Base-by-base conservation (phyloP, 1,140 invertebrate genomes). In the Episyrphus balteatus region DNA sequence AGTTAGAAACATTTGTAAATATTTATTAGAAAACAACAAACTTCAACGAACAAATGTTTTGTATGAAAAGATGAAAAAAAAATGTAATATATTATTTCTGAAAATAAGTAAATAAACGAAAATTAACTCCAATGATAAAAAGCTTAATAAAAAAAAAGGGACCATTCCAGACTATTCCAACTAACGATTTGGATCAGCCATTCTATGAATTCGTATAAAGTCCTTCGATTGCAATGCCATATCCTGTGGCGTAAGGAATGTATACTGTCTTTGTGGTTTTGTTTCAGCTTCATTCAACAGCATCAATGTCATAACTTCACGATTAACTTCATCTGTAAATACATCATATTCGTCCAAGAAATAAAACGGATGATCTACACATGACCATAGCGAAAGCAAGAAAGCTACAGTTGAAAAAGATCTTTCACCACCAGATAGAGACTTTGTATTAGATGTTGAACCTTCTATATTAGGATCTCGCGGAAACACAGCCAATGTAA, bases 271-370 rank as follows among this genome's bases (percentile, higher is more conserved):
- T 42, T 74, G 66, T 10, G 70, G 68, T 56, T 77, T 77, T 17
- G 63, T 68, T 49, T 71, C 68, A 2, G 84, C 80, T 61, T 84
- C 78, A 47, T 74, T 61, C 18, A 86, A 58, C 10, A 88, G 69
- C 46, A 86, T 72, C 48, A 82, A 74, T 62, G 86, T 78, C 36
- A 83, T 80, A 38, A 77, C 74, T 50, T 76, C 73, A 12, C 84
- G 74, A 65, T 86, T 86, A 7, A 84, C 70, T 61, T 83, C 79
- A 63, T 88, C 85, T 87, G 98, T 97, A 66, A 93, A 99, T 0
- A 98, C 93, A 68, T 98, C 95, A 69, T 98, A 98, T 74, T 99
- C 95, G 67, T 98, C 95, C 38, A 98, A 73, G 62, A 96, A 92
- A 63, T 91, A 86, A 68, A 98, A 97, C 0, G 95, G 95, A 48